Conservation (phyloP, 2,113 vertebrate species). For the Carettochelys insculpta region DNA sequence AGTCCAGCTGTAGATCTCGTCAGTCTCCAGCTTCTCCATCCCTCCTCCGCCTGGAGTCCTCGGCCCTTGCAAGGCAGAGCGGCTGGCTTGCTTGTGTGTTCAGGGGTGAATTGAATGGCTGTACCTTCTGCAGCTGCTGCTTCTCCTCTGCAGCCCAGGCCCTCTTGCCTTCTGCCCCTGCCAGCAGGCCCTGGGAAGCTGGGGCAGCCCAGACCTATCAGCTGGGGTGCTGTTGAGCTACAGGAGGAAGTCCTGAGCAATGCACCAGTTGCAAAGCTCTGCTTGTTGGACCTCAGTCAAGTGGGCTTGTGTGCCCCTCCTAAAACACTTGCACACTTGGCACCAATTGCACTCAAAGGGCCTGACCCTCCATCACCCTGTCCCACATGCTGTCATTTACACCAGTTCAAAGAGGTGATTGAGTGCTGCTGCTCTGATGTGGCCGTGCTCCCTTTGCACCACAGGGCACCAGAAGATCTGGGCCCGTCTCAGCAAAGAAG, state of each 20-base stretch:
- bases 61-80: background rate
- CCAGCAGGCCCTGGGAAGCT: background rate
- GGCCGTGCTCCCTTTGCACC: background rate
- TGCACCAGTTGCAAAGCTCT: background rate
- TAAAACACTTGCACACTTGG: background rate
- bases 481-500: background rate
- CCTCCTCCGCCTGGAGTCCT: background rate
- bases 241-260: background rate
- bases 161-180: background rate
- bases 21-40: background rate
- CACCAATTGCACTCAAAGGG: background rate
- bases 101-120: background rate
- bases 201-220: background rate
- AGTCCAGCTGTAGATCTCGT: background rate
- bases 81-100: background rate
- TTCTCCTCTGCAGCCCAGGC: background rate
- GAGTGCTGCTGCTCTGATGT: background rate
- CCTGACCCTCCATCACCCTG: background rate
- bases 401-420: background rate
- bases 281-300: too few relatives aligned
- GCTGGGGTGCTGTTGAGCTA: background rate
- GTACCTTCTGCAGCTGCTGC: background rate
- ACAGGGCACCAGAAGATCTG: background rate
- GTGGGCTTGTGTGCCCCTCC: too few relatives aligned
- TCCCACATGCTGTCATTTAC: background rate